Base-by-base conservation (phyloP, 2,888 invertebrate genomes). In the Aspidiotus rigidus region DNA sequence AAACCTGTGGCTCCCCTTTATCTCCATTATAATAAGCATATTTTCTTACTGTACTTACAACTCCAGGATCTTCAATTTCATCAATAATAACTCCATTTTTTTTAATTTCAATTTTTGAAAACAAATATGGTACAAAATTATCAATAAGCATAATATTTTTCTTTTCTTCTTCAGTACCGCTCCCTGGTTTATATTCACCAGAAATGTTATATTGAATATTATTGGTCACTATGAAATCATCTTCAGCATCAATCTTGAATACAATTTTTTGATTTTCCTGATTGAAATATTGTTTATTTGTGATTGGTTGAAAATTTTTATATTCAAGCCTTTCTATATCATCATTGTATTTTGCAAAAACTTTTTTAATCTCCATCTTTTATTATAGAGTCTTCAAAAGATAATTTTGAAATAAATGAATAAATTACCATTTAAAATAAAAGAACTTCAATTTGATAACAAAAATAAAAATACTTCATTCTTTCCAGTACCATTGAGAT, bases 141-240 rank as follows among this genome's bases (percentile, higher is more conserved):
- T 49, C 49, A 49, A 49, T 49, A 49, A 49, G 49, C 49, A n/a
- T 49, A 49, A 49, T 49, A 49, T 49, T 49, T 49, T 49, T 49
- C 49, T 49, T 49, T 49, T 49, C 49, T 49, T 49, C 49, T 13
- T 49, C n/a, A n/a, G 49, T 49, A 49, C 49, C 49, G 49, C 49
- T 49, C 49, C 49, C 11, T 49, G 49, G 11, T 49, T 49, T 49
- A 49, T 49, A 49, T 49, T 49, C 49, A 49, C 49, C 11, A 49
- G 49, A 49, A 49, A 49, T 49, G 49, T 49, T 49, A 49, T 49
- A 49, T 49, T 49, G 49, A 49, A 49, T 49, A 49, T 49, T 49
- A 49, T 49, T 49, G 49, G 49, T 49, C n/a, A 49, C 49, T 49
- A 49, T 49, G n/a, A 49, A 49, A 49, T 49, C 49, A 49, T 49